Conservation (phyloP, 2,888 invertebrate species). For the Melanchra persicariae region DNA sequence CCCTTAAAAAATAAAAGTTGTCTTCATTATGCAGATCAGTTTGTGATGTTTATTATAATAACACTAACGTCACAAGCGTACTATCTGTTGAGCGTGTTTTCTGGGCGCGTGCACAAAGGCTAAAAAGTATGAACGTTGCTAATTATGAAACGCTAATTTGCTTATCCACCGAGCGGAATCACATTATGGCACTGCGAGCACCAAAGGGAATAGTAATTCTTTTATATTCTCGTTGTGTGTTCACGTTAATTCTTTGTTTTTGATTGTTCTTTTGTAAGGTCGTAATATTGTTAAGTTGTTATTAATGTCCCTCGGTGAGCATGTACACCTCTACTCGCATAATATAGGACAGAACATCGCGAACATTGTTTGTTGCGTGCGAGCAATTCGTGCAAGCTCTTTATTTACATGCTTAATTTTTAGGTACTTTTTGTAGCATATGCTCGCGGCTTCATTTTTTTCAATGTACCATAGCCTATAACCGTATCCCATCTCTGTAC, state of each 20-base stretch:
- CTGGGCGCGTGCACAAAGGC: conserved; percentile 58
- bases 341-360: background rate
- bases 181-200: conserved; percentile 61
- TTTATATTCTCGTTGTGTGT: conserved; percentile 48
- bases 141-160: conserved; percentile 74
- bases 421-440: too few relatives aligned
- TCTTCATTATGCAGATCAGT: background rate
- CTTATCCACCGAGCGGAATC: conserved; percentile 62
- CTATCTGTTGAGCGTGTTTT: conserved; percentile 42
- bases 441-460: too few relatives aligned
- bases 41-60: background rate
- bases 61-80: conserved; percentile 30
- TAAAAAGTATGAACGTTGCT: conserved; percentile 62
- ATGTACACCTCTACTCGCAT: background rate
- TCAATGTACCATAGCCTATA: too few relatives aligned
- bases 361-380: background rate
- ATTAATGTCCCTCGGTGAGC: background rate
- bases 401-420: background rate
- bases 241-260: conserved; percentile 36
- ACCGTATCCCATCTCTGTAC: too few relatives aligned
- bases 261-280: conserved; percentile 28
- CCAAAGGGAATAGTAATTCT: conserved; percentile 64
- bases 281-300: conserved; percentile 10
- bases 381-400: background rate
- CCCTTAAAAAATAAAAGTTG: background rate